Evolutionary conservation across 2,797 vertebrate species (phyloP), one percentile per base, ranked within the genome.

Genomic region (Poecilia picta): DNA sequence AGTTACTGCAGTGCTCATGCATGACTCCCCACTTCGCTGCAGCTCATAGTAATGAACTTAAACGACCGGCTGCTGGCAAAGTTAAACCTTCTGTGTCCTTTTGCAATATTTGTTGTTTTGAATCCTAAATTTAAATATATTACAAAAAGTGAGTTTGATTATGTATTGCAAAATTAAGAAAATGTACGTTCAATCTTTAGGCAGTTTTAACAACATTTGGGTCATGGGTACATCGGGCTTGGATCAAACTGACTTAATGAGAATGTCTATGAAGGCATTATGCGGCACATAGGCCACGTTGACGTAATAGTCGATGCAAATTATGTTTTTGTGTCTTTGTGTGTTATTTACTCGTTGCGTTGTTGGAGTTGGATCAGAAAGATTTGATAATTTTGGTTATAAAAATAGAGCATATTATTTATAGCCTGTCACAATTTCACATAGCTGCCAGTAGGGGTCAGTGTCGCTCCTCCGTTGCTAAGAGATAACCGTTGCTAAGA

Each of bases 1-100:
- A 57, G 51, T 79, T 76, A 82, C 46, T 39, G 46, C 46, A 8
- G 71, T 53, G 13, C 62, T 78, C 47, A 15, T 45, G 25, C 36
- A 72, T 81, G 83, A 59, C 77, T 78, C 66, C 39, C 73, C 77
- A 36, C 53, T 74, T 55, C 62, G 72, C 74, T 78, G 68, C 45
- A 47, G 62, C 79, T 84, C 70, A 75, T 33, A 55, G 15, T 78
- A 76, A 74, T 70, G 55, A 51, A 73, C 89, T 91, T 92, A 84
- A 89, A 90, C 86, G 92, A 93, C 88, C 79, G 72, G 8, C 74
- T 81, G 73, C 80, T 73, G 73, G 74, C 79, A 76, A 80, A 85
- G 86, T 77, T 53, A 71, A 86, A 88, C 92, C 83, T 88, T 39
- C 87, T 85, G 79, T 0, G 87, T 89, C 88, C 89, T 73, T 85